Conservation (phyloP, 2,888 invertebrate genomes). For the Mycalesis mineus region DNA sequence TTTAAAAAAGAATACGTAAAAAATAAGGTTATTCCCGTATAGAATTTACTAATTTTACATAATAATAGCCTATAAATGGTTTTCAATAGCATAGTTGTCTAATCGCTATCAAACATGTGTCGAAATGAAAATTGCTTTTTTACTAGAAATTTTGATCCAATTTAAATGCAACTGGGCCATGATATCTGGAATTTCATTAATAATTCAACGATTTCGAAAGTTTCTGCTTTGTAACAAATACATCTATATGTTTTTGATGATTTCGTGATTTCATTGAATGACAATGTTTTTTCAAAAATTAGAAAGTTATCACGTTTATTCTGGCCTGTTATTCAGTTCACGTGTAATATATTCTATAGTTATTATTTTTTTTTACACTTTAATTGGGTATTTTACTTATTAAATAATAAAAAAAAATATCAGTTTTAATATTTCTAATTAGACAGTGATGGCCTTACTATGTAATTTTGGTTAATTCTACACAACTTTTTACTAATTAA, state of each 20-base stretch:
- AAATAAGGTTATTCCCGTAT: not conserved
- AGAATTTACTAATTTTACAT: not conserved
- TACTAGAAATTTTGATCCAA: not conserved
- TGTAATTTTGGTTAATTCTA: too few species aligned
- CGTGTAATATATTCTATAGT: too few species aligned
- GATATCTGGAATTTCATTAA: not conserved
- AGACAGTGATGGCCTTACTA: too few species aligned
- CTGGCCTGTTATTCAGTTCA: too few species aligned
- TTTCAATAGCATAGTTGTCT: not conserved
- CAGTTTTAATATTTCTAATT: too few species aligned
- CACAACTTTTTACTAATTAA: too few species aligned
- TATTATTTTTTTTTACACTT: too few species aligned
- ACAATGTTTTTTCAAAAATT: not conserved
- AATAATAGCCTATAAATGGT: not conserved
- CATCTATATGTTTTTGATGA: not conserved
- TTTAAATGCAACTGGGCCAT: not conserved
- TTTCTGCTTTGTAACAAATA: not conserved
- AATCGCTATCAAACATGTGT: not conserved
- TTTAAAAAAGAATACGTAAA: too few species aligned
- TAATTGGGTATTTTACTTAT: too few species aligned
- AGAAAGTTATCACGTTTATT: not conserved
- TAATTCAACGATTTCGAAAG: conserved; percentile 2
- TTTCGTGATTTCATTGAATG: not conserved
- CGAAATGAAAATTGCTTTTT: not conserved
- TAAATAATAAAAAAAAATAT: too few species aligned